Percentiles rank a stretch among this genome's conserved stretches.
Evolutionary conservation across 92 coral and sea anemone genomes (phyloP).

Genomic region (Paragorgia papillata): DNA sequence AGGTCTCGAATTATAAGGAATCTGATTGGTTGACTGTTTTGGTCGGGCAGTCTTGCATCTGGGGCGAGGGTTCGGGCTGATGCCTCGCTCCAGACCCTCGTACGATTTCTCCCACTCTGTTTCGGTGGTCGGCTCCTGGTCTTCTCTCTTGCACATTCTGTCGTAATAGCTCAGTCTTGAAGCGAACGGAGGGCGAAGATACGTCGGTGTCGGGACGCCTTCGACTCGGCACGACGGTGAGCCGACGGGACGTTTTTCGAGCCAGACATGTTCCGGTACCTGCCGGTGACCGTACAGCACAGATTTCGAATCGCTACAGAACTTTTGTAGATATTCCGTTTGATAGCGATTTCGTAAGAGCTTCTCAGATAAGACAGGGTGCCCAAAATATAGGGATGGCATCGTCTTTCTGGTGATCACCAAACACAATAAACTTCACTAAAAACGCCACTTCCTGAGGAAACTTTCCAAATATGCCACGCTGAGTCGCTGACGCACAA

Average conservation of each 20-base stretch:
- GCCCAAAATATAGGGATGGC: constrained; percentile 30
- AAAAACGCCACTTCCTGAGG: too few species aligned
- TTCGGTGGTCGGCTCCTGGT: not conserved
- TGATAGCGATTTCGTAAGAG: constrained; percentile 42
- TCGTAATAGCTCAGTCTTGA: constrained; percentile 65
- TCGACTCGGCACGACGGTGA: constrained; percentile 27
- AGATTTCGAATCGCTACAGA: constrained; percentile 55
- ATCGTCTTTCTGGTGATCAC: constrained; percentile 7
- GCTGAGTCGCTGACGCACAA: too few species aligned
- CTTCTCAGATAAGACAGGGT: constrained; percentile 33
- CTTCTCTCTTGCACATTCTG: not conserved
- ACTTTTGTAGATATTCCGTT: constrained; percentile 65
- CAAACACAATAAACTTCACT: too few species aligned
- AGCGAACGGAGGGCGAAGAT: constrained; percentile 69
- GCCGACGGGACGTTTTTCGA: constrained; percentile 55
- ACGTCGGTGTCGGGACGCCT: constrained; percentile 44
- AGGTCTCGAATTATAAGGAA: not conserved
- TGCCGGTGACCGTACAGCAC: constrained; percentile 55
- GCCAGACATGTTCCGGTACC: constrained; percentile 65
- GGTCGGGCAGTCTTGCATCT: constrained; percentile 24
- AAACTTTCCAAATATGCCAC: too few species aligned
- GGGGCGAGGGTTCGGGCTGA: not conserved
- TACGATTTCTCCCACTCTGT: not conserved
- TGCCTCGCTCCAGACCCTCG: not conserved
- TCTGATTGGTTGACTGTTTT: not conserved